Conservation (phyloP, 1,140 invertebrate species). For the Bombus difficillimus region DNA sequence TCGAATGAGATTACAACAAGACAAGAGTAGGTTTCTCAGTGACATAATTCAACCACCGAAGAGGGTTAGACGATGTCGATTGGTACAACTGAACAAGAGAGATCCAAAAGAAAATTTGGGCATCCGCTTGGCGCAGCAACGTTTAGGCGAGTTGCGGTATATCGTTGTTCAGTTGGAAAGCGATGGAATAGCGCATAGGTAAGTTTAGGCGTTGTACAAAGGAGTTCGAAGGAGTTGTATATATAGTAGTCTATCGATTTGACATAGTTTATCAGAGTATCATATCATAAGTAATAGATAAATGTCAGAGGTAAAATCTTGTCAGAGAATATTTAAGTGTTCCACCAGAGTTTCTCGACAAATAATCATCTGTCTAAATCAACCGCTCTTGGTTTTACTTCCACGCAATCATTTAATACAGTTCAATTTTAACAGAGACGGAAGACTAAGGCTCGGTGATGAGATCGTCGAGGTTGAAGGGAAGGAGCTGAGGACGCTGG, state of each 20-base stretch:
- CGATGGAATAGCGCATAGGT: constrained; percentile 91
- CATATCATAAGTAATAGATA: not conserved
- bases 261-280: no score
- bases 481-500: constrained; percentile 89
- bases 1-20: constrained; percentile 77
- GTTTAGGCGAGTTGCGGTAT: constrained; percentile 87
- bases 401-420: not conserved
- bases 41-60: constrained; percentile 79
- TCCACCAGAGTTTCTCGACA: not conserved
- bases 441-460: constrained; percentile 90
- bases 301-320: not conserved
- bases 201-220: constrained; percentile 52
- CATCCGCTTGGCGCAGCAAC: constrained; percentile 87
- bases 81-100: constrained; percentile 82
- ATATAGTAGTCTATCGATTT: not conserved
- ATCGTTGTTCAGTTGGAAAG: constrained; percentile 92
- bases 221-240: no score
- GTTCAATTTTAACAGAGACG: constrained; percentile 85
- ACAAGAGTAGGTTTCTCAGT: constrained; percentile 79
- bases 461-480: constrained; percentile 95
- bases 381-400: no score
- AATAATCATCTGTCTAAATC: not conserved
- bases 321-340: not conserved
- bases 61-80: constrained; percentile 73
- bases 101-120: constrained; percentile 87